Percentiles rank a stretch among this genome's conserved stretches.
phyloP scores from a whole-genome alignment of 2,797 vertebrate genomes.

The Lepidocolaptes lacrymiger region DNA sequence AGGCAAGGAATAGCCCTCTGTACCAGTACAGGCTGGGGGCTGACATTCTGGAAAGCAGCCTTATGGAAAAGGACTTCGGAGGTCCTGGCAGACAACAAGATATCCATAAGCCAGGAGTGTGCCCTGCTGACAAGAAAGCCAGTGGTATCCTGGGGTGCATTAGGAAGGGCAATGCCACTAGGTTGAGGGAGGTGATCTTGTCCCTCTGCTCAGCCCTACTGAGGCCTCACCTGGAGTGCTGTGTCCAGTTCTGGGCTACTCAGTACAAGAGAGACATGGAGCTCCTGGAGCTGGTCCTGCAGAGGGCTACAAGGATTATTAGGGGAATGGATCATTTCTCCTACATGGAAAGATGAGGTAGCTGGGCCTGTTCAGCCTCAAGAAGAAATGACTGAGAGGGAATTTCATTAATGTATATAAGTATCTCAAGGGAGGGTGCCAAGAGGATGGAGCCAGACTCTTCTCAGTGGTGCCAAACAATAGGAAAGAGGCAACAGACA shows the following conservation, averaged over 20 bases:
- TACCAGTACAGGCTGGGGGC: too few relatives aligned
- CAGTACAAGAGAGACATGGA: not conserved
- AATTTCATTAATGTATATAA: not conserved
- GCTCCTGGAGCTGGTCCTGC: not conserved
- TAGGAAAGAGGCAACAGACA: not conserved
- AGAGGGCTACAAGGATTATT: not conserved
- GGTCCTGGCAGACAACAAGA: not conserved
- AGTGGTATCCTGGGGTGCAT: rapidly evolving
- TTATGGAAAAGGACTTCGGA: not conserved
- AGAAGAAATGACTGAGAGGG: not conserved
- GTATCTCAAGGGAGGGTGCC: not conserved
- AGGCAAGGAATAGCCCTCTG: not conserved
- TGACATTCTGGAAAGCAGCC: not conserved
- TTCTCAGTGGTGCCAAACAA: not conserved
- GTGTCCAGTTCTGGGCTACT: not conserved
- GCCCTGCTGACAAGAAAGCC: not conserved
- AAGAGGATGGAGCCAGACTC: not conserved
- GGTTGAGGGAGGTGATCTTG: not conserved
- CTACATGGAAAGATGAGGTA: not conserved
- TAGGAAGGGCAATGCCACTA: not conserved
- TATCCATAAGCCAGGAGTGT: not conserved
- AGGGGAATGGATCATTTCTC: not conserved
- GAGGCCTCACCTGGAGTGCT: not conserved
- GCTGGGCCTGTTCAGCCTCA: not conserved
- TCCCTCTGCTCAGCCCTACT: not conserved